Base-by-base conservation (phyloP, 2,113 vertebrate species). In the Gila orcuttii region DNA sequence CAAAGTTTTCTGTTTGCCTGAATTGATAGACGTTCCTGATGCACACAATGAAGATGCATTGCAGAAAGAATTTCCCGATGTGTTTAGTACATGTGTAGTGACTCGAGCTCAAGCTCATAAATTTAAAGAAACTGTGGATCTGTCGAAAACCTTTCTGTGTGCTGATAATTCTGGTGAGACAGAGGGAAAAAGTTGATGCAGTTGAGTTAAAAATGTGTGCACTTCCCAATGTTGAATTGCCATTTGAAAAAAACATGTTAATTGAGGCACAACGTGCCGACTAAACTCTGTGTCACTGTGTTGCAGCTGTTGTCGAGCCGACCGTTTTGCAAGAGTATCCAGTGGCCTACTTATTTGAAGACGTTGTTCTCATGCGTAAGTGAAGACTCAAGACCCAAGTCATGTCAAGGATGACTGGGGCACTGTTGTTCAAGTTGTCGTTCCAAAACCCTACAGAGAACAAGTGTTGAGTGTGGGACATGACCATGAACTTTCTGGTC, bases 401-500 rank as follows among this genome's bases (percentile, higher is more conserved):
- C 33, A 33, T 33, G 33, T 33, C 33, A 33, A 33, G 33, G 31
- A 31, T 31, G 31, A 31, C 31, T 31, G 31, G 31, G 31, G 33
- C 6, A 59, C 39, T 75, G 10, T 82, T 75, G n/a, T 47, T 42
- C 68, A 86, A 50, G 68, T 74, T 33, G 66, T 82, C 1, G 36
- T 86, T 74, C 66, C 50, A 31, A 73, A 42, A 33, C 33, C 33
- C 0, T 82, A 39, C 19, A 1, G 68, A 33, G 10, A 31, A 4
- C 39, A 82, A 10, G 68, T 86, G 2, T 64, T 86, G 36, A 45
- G 39, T 75, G 19, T 86, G 9, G 85, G 68, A 39, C 47, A 86
- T 82, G 78, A 82, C 36, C 64, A 75, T 47, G 71, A 82, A 4
- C 36, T 86, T 12, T 71, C 77, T 60, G 77, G 78, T 33, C 85